These are phyloP conservation scores for Nilaparvata lugens DNA, from an alignment of 1,140 invertebrate genomes.

Conservation along the genomic window DNA sequence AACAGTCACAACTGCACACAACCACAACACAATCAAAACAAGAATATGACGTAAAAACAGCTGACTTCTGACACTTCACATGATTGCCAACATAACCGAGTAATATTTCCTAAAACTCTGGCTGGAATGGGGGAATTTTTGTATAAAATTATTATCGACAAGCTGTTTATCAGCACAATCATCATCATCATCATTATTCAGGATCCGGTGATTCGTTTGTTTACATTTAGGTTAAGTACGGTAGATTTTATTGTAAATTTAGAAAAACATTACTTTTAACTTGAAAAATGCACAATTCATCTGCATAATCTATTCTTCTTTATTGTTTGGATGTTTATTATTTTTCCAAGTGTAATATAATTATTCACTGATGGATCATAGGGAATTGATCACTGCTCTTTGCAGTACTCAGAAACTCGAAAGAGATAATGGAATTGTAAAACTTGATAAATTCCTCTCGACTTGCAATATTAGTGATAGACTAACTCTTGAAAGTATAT, in stretches of 20 bases:
- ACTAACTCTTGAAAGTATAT: conserved; percentile 26
- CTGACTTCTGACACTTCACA: neutral
- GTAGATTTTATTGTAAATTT: neutral
- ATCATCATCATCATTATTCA: too few species aligned
- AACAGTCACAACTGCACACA: too few species aligned
- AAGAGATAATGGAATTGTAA: conserved; percentile 34
- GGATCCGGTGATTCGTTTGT: neutral
- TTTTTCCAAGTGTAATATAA: too few species aligned
- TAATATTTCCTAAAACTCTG: too few species aligned
- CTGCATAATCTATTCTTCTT: neutral
- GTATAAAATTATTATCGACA: too few species aligned
- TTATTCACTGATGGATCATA: neutral
- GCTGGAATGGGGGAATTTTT: too few species aligned
- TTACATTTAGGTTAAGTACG: neutral
- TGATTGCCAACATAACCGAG: neutral
- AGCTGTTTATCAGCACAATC: too few species aligned
- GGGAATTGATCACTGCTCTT: conserved; percentile 18
- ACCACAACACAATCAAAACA: neutral
- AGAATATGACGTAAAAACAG: neutral
- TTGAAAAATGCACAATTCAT: neutral
- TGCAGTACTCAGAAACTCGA: conserved; percentile 37
- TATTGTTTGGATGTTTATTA: too few species aligned
- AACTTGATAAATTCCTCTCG: conserved; percentile 31
- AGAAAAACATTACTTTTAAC: neutral
- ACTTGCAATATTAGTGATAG: conserved; percentile 22